These are phyloP conservation scores for Dinoponera quadriceps DNA, from an alignment of 1,140 invertebrate genomes.

Conservation along the genomic window DNA sequence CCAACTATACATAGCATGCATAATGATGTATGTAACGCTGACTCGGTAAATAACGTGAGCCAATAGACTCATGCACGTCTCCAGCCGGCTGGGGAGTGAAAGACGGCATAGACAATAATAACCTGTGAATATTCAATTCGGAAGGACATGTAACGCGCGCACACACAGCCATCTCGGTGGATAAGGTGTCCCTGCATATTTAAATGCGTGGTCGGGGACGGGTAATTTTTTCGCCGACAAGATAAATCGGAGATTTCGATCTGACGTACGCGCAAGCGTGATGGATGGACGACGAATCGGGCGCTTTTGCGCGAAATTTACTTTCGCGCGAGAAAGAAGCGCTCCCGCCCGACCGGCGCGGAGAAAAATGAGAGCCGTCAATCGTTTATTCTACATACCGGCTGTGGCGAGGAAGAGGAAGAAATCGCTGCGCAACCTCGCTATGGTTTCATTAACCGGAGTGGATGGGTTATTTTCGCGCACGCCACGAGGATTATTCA, in stretches of 20 bases:
- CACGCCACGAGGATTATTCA: conserved; percentile 8
- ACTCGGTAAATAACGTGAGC: not conserved
- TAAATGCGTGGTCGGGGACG: not conserved
- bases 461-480: not conserved
- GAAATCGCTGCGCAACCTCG: not conserved
- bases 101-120: not conserved
- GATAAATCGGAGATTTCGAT: conserved; percentile 14
- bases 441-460: conserved; percentile 6
- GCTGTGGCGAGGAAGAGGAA: not conserved
- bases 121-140: not conserved
- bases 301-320: conserved; percentile 5
- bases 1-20: not conserved
- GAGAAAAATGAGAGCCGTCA: conserved; percentile 47
- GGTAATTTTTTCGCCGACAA: not conserved
- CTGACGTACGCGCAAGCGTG: not conserved
- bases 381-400: conserved; percentile 19
- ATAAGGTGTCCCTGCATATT: not conserved
- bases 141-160: not conserved
- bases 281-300: conserved; percentile 23
- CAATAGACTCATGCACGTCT: not conserved
- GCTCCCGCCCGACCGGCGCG: not conserved
- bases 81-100: not conserved
- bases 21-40: not conserved
- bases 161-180: not conserved
- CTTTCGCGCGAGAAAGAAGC: not conserved